A percentile compares a stretch with the other conserved stretches of the same genome.
Evolutionary conservation across 2,888 invertebrate species (phyloP).

Genomic region (Sarcophaga subvicina): DNA sequence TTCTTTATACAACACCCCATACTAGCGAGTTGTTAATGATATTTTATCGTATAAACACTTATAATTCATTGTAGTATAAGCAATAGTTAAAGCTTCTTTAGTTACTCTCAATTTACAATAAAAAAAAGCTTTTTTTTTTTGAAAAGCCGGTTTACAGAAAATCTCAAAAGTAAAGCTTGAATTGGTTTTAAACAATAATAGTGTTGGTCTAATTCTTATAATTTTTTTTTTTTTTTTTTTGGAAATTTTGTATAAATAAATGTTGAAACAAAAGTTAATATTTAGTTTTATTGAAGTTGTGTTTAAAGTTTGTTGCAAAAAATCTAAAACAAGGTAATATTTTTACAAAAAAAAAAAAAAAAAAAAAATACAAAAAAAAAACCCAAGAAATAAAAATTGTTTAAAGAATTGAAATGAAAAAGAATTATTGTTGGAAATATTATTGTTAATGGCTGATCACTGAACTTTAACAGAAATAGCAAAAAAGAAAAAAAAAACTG

Average conservation of each 20-base stretch:
- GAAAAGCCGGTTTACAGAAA: constrained; percentile 45
- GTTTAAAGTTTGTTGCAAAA: constrained; percentile 49
- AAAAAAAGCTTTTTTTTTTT: constrained; percentile 14
- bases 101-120: background rate
- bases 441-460: constrained; percentile 27
- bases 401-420: background rate
- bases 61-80: background rate
- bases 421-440: too few species aligned
- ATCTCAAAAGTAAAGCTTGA: constrained; percentile 41
- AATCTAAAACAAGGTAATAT: constrained; percentile 45
- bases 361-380: background rate
- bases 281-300: constrained; percentile 66
- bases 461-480: constrained; percentile 20
- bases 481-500: background rate
- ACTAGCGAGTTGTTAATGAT: too few species aligned
- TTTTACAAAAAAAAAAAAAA: background rate
- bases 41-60: too few species aligned
- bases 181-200: constrained; percentile 2
- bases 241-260: constrained; percentile 65
- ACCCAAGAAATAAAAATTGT: constrained; percentile 12
- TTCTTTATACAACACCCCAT: too few species aligned
- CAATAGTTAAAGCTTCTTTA: constrained; percentile 1
- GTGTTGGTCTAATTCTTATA: constrained; percentile 33
- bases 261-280: constrained; percentile 53
- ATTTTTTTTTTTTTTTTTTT: constrained; percentile 20